A percentile compares a stretch with the other conserved stretches of the same genome.
phyloP scores from a whole-genome alignment of 2,797 vertebrate genomes.

The Tokudaia tokunoshimensis region DNA sequence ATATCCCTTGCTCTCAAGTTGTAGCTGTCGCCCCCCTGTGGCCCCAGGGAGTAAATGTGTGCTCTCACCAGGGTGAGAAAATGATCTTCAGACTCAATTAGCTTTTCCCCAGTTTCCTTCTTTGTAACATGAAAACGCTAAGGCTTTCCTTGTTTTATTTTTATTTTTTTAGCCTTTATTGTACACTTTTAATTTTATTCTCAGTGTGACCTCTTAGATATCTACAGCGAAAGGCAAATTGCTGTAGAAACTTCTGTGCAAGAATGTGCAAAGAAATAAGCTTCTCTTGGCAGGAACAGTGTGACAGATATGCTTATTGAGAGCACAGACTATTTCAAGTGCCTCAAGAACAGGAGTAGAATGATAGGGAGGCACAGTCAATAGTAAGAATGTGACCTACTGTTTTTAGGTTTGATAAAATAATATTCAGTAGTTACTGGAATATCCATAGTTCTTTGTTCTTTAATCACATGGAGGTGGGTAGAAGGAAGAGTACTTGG shows the following conservation, averaged over 20 bases:
- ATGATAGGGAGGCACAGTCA: background rate
- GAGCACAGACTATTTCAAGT: background rate
- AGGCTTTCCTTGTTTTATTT: slow-evolving; percentile 58
- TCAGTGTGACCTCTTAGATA: slow-evolving; percentile 67
- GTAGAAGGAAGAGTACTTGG: background rate
- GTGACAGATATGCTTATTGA: background rate
- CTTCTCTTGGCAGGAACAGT: slow-evolving; percentile 38
- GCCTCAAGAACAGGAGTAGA: background rate
- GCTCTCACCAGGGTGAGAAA: slow-evolving; percentile 19
- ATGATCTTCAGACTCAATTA: slow-evolving; percentile 67
- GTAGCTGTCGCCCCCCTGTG: slow-evolving; percentile 10
- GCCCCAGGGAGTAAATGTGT: slow-evolving; percentile 59
- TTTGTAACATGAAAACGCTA: slow-evolving; percentile 60
- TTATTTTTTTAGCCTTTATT: slow-evolving; percentile 54
- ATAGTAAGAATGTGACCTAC: background rate
- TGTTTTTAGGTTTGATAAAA: background rate
- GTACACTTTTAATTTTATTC: slow-evolving; percentile 76
- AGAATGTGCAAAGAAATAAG: slow-evolving; percentile 29
- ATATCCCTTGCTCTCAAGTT: slow-evolving; percentile 29
- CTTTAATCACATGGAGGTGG: background rate
- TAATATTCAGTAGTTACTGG: background rate
- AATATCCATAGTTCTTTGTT: background rate
- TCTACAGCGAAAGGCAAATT: slow-evolving; percentile 74
- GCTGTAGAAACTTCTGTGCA: slow-evolving; percentile 33
- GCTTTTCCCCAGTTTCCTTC: slow-evolving; percentile 43